These are phyloP conservation scores for Drosophila azteca DNA, from an alignment of 1,140 invertebrate genomes.

Conservation along the genomic window DNA sequence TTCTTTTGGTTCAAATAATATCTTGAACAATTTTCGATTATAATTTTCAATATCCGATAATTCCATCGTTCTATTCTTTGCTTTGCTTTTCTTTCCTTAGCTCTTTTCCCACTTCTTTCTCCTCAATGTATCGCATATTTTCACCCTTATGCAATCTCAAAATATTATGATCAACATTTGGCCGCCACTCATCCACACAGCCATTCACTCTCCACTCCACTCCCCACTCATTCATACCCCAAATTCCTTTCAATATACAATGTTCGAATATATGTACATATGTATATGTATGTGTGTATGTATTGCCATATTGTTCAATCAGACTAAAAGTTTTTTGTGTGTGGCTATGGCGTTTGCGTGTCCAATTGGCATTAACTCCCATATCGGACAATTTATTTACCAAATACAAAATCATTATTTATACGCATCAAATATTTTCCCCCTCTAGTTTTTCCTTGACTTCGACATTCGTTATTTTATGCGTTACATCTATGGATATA, in stretches of 20 bases:
- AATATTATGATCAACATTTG: neutral
- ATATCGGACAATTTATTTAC: constrained; percentile 68
- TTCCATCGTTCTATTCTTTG: too few species aligned
- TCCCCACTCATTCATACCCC: constrained; percentile 5
- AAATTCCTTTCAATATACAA: constrained; percentile 3
- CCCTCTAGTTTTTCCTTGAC: constrained; percentile 37
- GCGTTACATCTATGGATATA: constrained; percentile 6
- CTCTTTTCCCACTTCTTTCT: neutral
- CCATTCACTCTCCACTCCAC: neutral
- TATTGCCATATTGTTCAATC: constrained; percentile 54
- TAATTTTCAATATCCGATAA: too few species aligned
- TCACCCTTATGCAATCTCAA: neutral
- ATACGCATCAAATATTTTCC: constrained; percentile 57
- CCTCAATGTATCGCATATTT: neutral
- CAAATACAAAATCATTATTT: constrained; percentile 74
- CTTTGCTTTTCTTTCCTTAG: neutral
- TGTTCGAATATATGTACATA: neutral
- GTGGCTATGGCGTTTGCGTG: constrained; percentile 46
- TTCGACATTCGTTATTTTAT: constrained; percentile 27
- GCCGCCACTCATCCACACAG: constrained; percentile 8
- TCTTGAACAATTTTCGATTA: too few species aligned
- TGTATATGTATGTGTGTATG: too few species aligned
- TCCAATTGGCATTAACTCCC: constrained; percentile 59
- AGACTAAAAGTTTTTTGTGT: constrained; percentile 62
- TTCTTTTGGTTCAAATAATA: too few species aligned